A percentile compares a stretch with the other conserved stretches of the same genome.
Conservation (phyloP, 2,797 vertebrate genomes). For the Limnodromus scolopaceus region DNA sequence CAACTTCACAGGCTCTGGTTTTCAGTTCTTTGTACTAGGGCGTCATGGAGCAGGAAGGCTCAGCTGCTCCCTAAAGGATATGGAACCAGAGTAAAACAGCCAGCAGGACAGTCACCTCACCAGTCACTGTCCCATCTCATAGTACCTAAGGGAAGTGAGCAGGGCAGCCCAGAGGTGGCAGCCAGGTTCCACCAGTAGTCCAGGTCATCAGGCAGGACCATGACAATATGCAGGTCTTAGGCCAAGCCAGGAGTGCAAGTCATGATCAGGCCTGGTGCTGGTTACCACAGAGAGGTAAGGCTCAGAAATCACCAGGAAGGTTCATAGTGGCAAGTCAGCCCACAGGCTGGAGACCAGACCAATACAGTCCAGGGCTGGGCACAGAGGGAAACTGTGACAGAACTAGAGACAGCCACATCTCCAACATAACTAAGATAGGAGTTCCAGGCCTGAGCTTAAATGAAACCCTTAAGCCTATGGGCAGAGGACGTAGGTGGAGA, state of each 20-base stretch:
- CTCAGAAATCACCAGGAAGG: not conserved
- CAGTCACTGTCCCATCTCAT: not conserved
- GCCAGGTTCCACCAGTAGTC: not conserved
- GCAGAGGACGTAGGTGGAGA: not conserved
- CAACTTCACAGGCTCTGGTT: not conserved
- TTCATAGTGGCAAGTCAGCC: fast-evolving
- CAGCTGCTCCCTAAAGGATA: not conserved
- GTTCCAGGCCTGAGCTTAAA: not conserved
- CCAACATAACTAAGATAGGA: fast-evolving
- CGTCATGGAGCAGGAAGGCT: not conserved
- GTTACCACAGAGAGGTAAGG: fast-evolving
- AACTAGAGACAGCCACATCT: fast-evolving
- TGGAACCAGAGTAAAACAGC: not conserved
- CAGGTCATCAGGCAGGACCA: not conserved
- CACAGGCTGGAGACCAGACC: not conserved
- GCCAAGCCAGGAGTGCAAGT: not conserved
- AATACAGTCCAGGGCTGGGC: fast-evolving
- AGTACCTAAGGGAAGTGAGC: not conserved
- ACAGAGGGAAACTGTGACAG: fast-evolving
- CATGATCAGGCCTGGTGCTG: not conserved
- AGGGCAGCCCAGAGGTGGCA: not conserved
- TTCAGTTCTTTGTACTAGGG: not conserved
- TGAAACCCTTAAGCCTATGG: not conserved
- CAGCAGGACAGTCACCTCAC: not conserved
- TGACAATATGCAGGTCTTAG: not conserved